These are phyloP conservation scores for Polydrusus tereticollis DNA, from an alignment of 2,888 invertebrate genomes.

Conservation along the genomic window DNA sequence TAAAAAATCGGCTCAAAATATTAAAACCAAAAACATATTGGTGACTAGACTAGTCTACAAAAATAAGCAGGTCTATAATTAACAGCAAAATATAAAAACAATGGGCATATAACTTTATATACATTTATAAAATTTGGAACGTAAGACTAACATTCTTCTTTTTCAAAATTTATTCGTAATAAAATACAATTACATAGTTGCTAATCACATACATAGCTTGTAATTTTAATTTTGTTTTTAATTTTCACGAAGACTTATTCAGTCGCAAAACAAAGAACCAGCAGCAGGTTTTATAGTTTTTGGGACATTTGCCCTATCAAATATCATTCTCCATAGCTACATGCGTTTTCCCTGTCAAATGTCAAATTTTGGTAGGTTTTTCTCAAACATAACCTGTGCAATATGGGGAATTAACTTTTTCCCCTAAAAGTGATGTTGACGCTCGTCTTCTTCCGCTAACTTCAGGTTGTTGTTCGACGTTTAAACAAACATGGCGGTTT, in stretches of 20 bases:
- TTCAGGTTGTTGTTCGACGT: too few relatives aligned
- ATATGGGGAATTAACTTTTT: too few relatives aligned
- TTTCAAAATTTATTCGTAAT: constrained; percentile 22
- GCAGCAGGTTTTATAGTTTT: too few relatives aligned
- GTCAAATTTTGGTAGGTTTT: too few relatives aligned
- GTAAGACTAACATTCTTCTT: constrained; percentile 27
- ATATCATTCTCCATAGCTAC: too few relatives aligned
- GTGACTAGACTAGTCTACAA: constrained; percentile 48
- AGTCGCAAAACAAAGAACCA: not conserved
- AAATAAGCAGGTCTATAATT: constrained; percentile 41
- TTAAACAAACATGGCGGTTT: too few relatives aligned
- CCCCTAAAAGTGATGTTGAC: too few relatives aligned
- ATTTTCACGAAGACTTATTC: not conserved
- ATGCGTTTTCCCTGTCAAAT: too few relatives aligned
- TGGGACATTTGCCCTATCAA: too few relatives aligned
- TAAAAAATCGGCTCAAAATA: constrained; percentile 25
- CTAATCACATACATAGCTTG: constrained; percentile 31
- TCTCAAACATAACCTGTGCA: too few relatives aligned
- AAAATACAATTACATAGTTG: constrained; percentile 29
- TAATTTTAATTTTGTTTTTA: constrained; percentile 17
- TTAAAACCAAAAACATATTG: constrained; percentile 24
- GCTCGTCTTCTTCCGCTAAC: too few relatives aligned
- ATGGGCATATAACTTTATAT: constrained; percentile 36
- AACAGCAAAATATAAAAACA: constrained; percentile 38
- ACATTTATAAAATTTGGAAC: constrained; percentile 38